phyloP scores from a whole-genome alignment of 2,888 invertebrate species.

The Sisyra terminalis region DNA sequence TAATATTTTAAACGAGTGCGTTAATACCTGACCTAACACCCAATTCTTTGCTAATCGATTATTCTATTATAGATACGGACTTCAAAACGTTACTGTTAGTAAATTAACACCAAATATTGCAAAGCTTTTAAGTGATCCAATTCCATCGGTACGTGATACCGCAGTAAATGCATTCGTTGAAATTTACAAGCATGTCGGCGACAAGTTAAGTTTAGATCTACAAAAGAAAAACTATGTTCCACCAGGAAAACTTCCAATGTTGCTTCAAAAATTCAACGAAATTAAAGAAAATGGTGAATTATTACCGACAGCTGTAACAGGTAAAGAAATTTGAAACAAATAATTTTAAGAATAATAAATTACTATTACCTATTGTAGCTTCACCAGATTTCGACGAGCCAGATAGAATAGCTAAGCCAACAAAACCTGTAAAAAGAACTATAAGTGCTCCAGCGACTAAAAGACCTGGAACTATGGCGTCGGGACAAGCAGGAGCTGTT shows the following conservation, averaged over 20 bases:
- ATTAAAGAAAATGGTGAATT: conserved; percentile 62
- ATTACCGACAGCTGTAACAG: conserved; percentile 47
- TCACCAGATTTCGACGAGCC: conserved; percentile 23
- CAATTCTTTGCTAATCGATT: not conserved
- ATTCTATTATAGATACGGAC: conserved; percentile 53
- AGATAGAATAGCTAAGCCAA: conserved; percentile 26
- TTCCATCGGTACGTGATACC: conserved; percentile 70
- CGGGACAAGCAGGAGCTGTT: conserved; percentile 61
- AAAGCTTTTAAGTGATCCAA: conserved; percentile 73
- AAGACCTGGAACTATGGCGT: not conserved
- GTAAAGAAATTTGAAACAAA: conserved; percentile 17
- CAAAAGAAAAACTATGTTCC: conserved; percentile 65
- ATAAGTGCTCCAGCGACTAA: conserved; percentile 6
- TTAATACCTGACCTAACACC: not conserved
- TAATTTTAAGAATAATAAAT: conserved; percentile 10
- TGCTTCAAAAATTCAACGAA: conserved; percentile 79
- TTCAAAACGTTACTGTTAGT: conserved; percentile 63
- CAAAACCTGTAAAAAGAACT: conserved; percentile 26
- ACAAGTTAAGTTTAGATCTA: conserved; percentile 66
- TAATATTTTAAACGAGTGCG: conserved; percentile 68
- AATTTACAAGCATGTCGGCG: conserved; percentile 86
- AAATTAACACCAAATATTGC: conserved; percentile 71
- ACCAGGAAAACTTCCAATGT: conserved; percentile 46
- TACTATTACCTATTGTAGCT: conserved; percentile 9
- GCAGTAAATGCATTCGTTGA: conserved; percentile 75